Evolutionary conservation across 2,113 vertebrate genomes (phyloP).

Genomic region (Nyctibius bracteatus): DNA sequence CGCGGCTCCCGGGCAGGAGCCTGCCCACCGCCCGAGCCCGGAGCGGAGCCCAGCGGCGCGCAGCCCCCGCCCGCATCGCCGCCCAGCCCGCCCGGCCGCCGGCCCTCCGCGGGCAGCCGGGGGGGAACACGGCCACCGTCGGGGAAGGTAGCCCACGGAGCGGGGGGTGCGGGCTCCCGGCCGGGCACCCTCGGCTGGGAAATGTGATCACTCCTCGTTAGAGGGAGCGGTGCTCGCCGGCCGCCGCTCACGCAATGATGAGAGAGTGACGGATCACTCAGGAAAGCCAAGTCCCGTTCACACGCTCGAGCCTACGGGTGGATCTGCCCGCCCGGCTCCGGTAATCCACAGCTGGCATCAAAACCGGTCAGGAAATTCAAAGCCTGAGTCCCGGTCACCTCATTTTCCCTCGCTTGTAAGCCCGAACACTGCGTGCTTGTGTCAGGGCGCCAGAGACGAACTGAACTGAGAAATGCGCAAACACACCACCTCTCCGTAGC

Average conservation of each 20-base stretch:
- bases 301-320: not conserved
- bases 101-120: not conserved
- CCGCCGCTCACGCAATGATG: not conserved
- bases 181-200: not conserved
- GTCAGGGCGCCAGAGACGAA: not conserved
- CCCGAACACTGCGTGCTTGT: not conserved
- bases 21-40: slow-evolving; percentile 5
- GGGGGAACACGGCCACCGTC: not conserved
- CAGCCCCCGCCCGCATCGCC: not conserved
- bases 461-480: not conserved
- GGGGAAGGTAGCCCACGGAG: not conserved
- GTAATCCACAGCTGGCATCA: not conserved
- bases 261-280: not conserved
- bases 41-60: not conserved
- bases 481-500: not conserved
- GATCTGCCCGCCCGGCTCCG: not conserved
- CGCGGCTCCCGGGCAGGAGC: slow-evolving; percentile 14
- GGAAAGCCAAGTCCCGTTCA: not conserved
- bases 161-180: not conserved
- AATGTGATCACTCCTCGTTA: not conserved
- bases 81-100: not conserved
- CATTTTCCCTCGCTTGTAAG: not conserved
- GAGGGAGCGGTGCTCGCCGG: not conserved
- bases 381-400: not conserved
- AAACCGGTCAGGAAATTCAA: not conserved